phyloP scores from a whole-genome alignment of 2,888 invertebrate species.

The Dromius quadrimaculatus region DNA sequence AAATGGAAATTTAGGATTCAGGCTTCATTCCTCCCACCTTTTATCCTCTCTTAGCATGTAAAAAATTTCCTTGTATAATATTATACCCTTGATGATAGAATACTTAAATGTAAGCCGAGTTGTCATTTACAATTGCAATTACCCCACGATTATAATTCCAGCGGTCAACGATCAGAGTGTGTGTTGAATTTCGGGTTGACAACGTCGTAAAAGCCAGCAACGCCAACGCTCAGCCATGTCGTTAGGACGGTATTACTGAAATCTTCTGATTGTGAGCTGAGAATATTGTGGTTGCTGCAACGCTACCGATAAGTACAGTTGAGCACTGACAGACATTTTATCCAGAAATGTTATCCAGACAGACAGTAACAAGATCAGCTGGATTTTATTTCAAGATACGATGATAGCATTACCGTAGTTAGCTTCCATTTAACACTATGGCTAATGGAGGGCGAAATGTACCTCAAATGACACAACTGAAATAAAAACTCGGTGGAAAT shows the following conservation, averaged over 20 bases:
- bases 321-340: not conserved
- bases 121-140: slow-evolving; percentile 31
- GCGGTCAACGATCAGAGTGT: slow-evolving; percentile 12
- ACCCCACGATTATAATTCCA: slow-evolving; percentile 20
- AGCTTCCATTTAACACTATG: too few relatives aligned
- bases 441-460: too few relatives aligned
- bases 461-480: too few relatives aligned
- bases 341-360: too few relatives aligned
- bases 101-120: not conserved
- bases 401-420: too few relatives aligned
- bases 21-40: too few relatives aligned
- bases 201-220: not conserved
- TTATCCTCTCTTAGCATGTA: too few relatives aligned
- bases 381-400: too few relatives aligned
- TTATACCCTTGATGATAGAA: not conserved
- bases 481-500: too few relatives aligned
- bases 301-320: slow-evolving; percentile 10
- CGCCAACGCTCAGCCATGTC: slow-evolving; percentile 1
- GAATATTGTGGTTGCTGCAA: slow-evolving; percentile 12
- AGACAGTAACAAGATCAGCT: too few relatives aligned
- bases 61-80: not conserved
- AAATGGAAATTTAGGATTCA: too few relatives aligned
- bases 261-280: not conserved
- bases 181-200: not conserved
- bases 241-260: slow-evolving; percentile 2